phyloP scores from a whole-genome alignment of 2,113 vertebrate species.

The Suncus etruscus region DNA sequence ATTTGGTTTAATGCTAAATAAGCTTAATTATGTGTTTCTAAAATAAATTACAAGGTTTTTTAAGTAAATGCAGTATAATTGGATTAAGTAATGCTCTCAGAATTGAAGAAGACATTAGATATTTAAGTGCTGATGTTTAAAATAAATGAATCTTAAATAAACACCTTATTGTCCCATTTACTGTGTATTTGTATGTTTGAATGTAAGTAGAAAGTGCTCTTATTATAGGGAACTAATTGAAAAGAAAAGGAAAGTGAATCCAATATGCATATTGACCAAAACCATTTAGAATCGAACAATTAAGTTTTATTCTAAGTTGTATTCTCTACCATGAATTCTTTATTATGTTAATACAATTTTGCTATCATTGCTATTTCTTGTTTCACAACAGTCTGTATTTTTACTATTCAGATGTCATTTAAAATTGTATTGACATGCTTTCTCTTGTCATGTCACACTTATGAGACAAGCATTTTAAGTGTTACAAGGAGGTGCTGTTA shows the following conservation, averaged over 20 bases:
- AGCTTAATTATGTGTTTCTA: slow-evolving; percentile 18
- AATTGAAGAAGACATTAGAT: slow-evolving; percentile 18
- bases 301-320: slow-evolving; percentile 62
- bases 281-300: slow-evolving; percentile 40
- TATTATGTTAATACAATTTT: slow-evolving; percentile 28
- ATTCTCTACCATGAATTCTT: not conserved
- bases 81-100: not conserved
- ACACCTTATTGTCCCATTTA: slow-evolving; percentile 1
- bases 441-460: slow-evolving; percentile 67
- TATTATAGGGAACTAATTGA: not conserved
- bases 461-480: slow-evolving; percentile 75
- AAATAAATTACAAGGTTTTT: not conserved
- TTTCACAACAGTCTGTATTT: slow-evolving; percentile 67
- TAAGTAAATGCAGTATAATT: not conserved
- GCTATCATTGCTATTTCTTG: slow-evolving; percentile 38
- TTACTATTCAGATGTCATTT: slow-evolving; percentile 60
- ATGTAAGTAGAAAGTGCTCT: not conserved
- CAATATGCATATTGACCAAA: slow-evolving; percentile 50
- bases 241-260: not conserved
- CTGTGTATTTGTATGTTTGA: not conserved
- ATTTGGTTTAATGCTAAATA: slow-evolving; percentile 57
- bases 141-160: not conserved
- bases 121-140: not conserved
- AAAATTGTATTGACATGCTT: slow-evolving; percentile 74
- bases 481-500: slow-evolving; percentile 78